Percentiles rank a stretch among this genome's conserved stretches.
Conservation (phyloP, 2,113 vertebrate species). For the Gasterosteus aculeatus region DNA sequence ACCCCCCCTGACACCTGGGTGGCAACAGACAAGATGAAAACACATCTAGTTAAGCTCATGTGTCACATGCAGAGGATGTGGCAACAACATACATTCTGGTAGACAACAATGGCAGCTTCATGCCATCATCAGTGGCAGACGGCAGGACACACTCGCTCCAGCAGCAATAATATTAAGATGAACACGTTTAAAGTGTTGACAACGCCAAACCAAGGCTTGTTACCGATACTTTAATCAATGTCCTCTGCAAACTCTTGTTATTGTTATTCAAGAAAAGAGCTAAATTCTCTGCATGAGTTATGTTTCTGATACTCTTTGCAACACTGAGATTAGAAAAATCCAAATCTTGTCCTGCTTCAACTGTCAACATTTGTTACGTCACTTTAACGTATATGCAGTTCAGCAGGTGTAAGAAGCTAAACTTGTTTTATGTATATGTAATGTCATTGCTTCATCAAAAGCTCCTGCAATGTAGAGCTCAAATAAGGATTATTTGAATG, state of each 20-base stretch:
- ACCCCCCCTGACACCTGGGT: constrained; percentile 10
- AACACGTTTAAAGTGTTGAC: not conserved
- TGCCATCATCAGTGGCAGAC: not conserved
- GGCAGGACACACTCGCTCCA: not conserved
- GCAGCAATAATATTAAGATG: not conserved
- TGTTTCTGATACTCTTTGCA: not conserved
- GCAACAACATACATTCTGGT: not conserved
- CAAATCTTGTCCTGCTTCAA: not conserved
- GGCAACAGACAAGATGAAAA: not conserved
- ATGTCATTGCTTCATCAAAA: no score
- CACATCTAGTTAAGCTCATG: not conserved
- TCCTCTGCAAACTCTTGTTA: not conserved
- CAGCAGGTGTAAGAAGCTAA: not conserved
- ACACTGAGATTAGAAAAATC: not conserved
- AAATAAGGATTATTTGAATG: not conserved
- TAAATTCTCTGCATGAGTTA: not conserved
- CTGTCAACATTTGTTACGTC: not conserved
- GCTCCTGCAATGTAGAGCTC: not conserved
- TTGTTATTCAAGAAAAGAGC: not conserved
- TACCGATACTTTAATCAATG: not conserved
- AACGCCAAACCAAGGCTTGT: not conserved
- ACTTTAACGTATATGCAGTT: not conserved
- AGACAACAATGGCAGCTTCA: constrained; percentile 30
- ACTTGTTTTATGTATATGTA: not conserved
- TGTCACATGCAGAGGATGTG: not conserved